Percentiles rank a stretch among this genome's conserved stretches.
Evolutionary conservation across 2,113 vertebrate genomes (phyloP).

Genomic region (Proterorhinus semilunaris): DNA sequence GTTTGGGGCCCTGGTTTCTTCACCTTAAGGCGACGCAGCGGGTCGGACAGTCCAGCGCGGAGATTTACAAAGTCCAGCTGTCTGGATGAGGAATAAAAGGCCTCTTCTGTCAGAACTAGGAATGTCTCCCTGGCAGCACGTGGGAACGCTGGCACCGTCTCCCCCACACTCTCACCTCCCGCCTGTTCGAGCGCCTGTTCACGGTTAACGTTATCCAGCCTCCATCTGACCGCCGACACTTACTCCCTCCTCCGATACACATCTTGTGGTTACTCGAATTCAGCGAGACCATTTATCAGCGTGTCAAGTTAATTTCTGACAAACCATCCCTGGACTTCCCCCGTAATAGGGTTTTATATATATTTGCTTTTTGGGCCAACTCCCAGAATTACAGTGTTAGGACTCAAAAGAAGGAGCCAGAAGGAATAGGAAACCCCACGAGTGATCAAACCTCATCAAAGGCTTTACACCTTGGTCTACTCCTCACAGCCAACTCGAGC

Average conservation of each 20-base stretch:
- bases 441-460: slow-evolving; percentile 32
- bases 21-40: slow-evolving; percentile 31
- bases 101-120: slow-evolving; percentile 21
- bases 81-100: slow-evolving; percentile 10
- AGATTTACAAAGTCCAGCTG: slow-evolving; percentile 35
- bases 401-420: slow-evolving; percentile 7
- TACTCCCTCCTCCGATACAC: slow-evolving; percentile 23
- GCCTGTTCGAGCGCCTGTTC: slow-evolving; percentile 13
- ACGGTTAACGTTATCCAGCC: slow-evolving; percentile 16
- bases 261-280: slow-evolving; percentile 33
- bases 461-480: slow-evolving; percentile 13
- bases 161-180: slow-evolving; percentile 12
- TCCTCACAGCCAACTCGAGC: background rate
- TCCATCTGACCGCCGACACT: slow-evolving; percentile 12
- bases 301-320: slow-evolving; percentile 44
- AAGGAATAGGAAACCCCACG: slow-evolving; percentile 18
- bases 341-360: slow-evolving; percentile 11
- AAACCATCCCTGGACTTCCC: slow-evolving; percentile 38
- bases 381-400: slow-evolving; percentile 31
- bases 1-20: slow-evolving; percentile 21
- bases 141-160: slow-evolving; percentile 34
- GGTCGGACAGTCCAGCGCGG: slow-evolving; percentile 25
- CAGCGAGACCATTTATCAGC: slow-evolving; percentile 42
- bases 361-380: slow-evolving; percentile 25
- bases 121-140: slow-evolving; percentile 40